Conservation (phyloP, 2,797 vertebrate genomes). For the Scarus forsteni region DNA sequence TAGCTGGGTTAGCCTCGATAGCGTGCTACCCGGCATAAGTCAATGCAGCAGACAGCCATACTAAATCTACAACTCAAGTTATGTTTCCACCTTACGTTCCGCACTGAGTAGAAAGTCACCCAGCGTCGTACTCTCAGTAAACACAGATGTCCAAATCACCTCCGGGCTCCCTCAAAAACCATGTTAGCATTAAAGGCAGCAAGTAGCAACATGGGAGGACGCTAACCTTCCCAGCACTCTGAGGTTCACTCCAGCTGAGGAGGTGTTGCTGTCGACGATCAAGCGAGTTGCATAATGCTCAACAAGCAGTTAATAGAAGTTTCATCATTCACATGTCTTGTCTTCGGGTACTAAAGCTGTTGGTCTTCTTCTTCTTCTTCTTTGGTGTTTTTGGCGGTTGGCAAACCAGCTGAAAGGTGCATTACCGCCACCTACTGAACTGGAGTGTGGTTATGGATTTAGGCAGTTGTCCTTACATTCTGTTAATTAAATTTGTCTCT, state of each 20-base stretch:
- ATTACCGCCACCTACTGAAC: too few species aligned
- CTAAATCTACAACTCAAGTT: background rate
- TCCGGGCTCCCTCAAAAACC: constrained; percentile 16
- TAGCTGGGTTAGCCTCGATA: constrained; percentile 17
- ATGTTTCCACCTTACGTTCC: background rate
- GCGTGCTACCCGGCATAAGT: background rate
- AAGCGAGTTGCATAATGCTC: background rate
- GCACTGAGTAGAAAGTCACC: background rate
- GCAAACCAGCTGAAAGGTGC: too few species aligned
- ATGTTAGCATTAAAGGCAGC: constrained; percentile 40
- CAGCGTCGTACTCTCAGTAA: background rate
- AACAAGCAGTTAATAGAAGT: constrained; percentile 7
- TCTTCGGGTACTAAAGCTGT: background rate
- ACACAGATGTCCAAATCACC: constrained; percentile 1
- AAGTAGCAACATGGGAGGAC: constrained; percentile 27
- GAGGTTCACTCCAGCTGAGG: too few species aligned
- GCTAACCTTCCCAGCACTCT: background rate
- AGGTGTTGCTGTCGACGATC: background rate
- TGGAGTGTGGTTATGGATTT: too few species aligned
- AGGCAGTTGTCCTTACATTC: too few species aligned
- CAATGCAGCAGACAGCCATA: background rate
- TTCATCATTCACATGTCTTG: constrained; percentile 30
- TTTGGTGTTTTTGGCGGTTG: too few species aligned
- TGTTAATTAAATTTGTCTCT: too few species aligned
- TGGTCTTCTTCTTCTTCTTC: too few species aligned